Evolutionary conservation across 1,140 invertebrate genomes (phyloP).

Genomic region (Pogonomyrmex californicus): DNA sequence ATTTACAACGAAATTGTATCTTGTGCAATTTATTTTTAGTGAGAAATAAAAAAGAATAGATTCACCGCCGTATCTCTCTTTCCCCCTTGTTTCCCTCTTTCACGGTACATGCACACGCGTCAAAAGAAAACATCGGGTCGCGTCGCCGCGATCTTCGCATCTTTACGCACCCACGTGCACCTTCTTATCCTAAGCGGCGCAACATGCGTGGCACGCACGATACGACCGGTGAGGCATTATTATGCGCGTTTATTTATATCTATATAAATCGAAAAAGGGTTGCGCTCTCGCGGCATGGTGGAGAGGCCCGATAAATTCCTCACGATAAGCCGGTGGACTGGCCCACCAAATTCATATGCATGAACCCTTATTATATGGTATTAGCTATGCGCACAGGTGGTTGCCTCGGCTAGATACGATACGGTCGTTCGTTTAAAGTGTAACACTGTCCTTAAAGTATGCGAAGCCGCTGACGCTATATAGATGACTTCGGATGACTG

Average conservation of each 20-base stretch:
- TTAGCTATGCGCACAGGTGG: slow-evolving; percentile 86
- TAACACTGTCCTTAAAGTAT: slow-evolving; percentile 70
- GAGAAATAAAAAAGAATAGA: not conserved
- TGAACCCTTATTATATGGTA: slow-evolving; percentile 86
- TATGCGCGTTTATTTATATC: slow-evolving; percentile 40
- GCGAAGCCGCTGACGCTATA: slow-evolving; percentile 59
- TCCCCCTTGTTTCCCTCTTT: not conserved
- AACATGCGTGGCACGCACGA: slow-evolving; percentile 55
- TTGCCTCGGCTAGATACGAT: slow-evolving; percentile 78
- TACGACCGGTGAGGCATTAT: slow-evolving; percentile 55
- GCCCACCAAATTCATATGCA: slow-evolving; percentile 85
- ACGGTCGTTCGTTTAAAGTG: slow-evolving; percentile 72
- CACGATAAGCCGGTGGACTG: slow-evolving; percentile 80
- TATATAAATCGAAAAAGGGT: slow-evolving; percentile 81
- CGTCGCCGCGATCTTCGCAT: slow-evolving; percentile 42
- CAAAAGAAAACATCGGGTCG: slow-evolving; percentile 29
- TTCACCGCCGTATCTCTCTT: not conserved
- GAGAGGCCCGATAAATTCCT: slow-evolving; percentile 79
- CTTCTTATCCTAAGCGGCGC: slow-evolving; percentile 29
- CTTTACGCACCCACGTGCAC: slow-evolving; percentile 51
- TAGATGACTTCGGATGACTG: slow-evolving; percentile 34
- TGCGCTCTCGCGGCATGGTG: slow-evolving; percentile 67
- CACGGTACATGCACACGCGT: slow-evolving; percentile 13
- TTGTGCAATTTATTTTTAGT: not conserved
- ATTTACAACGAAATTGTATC: not conserved